Percentiles rank a stretch among this genome's conserved stretches.
phyloP scores from a whole-genome alignment of 2,797 vertebrate species.

The Sebastolobus alascanus region DNA sequence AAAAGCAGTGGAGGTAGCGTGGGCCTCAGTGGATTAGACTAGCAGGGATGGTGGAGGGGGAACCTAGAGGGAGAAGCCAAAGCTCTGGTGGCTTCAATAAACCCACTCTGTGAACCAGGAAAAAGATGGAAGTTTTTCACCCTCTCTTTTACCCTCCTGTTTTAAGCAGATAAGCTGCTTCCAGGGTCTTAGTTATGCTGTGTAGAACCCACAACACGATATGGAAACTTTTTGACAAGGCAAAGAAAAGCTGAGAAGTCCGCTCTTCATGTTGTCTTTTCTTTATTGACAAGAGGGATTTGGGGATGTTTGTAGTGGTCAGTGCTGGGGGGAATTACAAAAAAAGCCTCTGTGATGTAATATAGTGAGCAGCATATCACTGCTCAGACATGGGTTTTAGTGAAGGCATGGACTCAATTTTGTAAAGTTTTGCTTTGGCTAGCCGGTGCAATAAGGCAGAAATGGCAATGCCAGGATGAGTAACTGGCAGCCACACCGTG shows the following conservation, averaged over 20 bases:
- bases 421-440: constrained; percentile 32
- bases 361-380: constrained; percentile 45
- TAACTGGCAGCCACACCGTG: constrained; percentile 13
- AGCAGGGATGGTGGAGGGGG: constrained; percentile 46
- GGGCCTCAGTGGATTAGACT: constrained; percentile 79
- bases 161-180: constrained; percentile 87
- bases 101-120: constrained; percentile 72
- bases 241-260: constrained; percentile 66
- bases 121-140: constrained; percentile 74
- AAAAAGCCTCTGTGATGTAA: constrained; percentile 50
- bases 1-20: constrained; percentile 61
- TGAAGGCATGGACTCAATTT: constrained; percentile 33
- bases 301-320: constrained; percentile 74
- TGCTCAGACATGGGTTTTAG: constrained; percentile 41
- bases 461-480: constrained; percentile 28
- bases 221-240: constrained; percentile 78
- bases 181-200: constrained; percentile 83
- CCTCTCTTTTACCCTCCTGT: constrained; percentile 71
- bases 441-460: constrained; percentile 15
- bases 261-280: constrained; percentile 68
- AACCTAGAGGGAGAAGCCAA: constrained; percentile 66
- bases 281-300: constrained; percentile 75
- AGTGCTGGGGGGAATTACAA: constrained; percentile 62
- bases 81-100: constrained; percentile 76
- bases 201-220: constrained; percentile 70